These are phyloP conservation scores for Xerus rutilus DNA, from an alignment of 2,797 vertebrate genomes.

Conservation along the genomic window DNA sequence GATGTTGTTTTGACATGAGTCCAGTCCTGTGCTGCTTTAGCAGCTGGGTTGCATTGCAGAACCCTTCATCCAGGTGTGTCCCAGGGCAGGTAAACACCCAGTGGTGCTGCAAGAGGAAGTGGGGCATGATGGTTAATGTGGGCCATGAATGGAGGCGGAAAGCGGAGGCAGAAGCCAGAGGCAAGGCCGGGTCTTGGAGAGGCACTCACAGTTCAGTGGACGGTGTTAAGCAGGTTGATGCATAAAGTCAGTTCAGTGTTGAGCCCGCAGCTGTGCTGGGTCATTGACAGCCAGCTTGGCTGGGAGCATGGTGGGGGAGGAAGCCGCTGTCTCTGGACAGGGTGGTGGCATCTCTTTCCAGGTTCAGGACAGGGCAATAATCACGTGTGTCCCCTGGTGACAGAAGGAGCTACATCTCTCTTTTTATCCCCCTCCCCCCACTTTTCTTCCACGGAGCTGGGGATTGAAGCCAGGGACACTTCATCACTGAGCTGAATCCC, in stretches of 20 bases:
- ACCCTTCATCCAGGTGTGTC: slow-evolving; percentile 46
- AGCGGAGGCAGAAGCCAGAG: background rate
- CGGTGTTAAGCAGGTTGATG: background rate
- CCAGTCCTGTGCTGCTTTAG: slow-evolving; percentile 52
- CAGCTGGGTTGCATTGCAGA: slow-evolving; percentile 10
- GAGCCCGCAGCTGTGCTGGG: background rate
- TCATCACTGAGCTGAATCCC: too few species aligned
- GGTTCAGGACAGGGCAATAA: fast-evolving
- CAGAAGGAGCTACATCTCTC: background rate
- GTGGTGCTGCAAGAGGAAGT: background rate
- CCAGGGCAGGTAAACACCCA: background rate
- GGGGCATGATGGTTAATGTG: fast-evolving
- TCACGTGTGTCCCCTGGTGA: background rate
- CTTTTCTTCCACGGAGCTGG: too few species aligned
- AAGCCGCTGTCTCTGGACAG: background rate
- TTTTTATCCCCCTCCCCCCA: too few species aligned
- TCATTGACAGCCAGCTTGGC: background rate
- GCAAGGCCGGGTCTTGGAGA: background rate
- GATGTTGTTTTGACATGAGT: slow-evolving; percentile 64
- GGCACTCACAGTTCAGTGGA: background rate
- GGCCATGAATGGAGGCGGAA: background rate
- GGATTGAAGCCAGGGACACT: too few species aligned
- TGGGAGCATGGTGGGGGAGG: background rate
- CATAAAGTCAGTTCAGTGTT: background rate
- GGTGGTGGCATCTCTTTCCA: background rate